These are phyloP conservation scores for Ramphastos sulfuratus DNA, from an alignment of 2,113 vertebrate genomes.

Conservation along the genomic window DNA sequence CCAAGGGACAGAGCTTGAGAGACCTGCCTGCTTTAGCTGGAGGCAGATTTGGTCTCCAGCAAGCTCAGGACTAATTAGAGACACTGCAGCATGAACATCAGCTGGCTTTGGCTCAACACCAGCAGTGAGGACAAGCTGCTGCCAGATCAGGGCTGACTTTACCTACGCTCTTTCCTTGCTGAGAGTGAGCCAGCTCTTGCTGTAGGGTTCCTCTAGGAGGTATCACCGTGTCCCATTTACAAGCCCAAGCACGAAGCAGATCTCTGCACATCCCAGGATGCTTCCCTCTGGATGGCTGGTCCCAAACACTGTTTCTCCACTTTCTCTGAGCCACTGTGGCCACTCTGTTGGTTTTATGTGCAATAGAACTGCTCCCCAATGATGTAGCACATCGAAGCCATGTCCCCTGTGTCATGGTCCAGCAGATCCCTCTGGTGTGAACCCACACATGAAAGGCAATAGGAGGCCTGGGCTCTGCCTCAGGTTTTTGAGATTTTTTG, in stretches of 20 bases:
- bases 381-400: accelerated
- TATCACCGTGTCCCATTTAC: not conserved
- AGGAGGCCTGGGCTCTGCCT: not conserved
- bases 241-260: not conserved
- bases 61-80: not conserved
- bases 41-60: not conserved
- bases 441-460: not conserved
- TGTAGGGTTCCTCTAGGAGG: not conserved
- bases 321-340: not conserved
- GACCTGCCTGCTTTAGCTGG: not conserved
- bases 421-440: not conserved
- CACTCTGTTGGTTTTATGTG: not conserved
- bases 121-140: not conserved
- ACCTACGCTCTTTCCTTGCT: not conserved
- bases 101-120: not conserved
- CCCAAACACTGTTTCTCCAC: not conserved
- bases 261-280: not conserved
- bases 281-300: not conserved
- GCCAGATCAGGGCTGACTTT: not conserved
- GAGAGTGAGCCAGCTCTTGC: not conserved
- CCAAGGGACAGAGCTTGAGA: not conserved
- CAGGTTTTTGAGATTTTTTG: not conserved
- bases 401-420: accelerated
- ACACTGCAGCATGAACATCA: not conserved
- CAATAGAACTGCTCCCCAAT: not conserved